phyloP scores from a whole-genome alignment of 2,888 invertebrate species.

The Arge pagana region DNA sequence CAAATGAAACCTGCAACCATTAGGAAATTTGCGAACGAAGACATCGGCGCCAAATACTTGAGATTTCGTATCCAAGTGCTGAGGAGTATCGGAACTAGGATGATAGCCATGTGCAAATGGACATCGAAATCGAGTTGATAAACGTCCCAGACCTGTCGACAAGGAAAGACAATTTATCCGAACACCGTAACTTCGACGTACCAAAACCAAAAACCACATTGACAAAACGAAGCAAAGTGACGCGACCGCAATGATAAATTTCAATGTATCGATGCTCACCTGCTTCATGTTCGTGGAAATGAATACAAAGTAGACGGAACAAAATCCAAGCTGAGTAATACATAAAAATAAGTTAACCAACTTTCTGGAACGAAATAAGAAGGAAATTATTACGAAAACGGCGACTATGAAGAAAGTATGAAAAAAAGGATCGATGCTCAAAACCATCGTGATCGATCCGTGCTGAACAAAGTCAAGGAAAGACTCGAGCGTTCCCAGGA shows the following conservation, averaged over 20 bases:
- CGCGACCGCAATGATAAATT: no score
- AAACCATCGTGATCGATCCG: no score
- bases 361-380: constrained; percentile 47
- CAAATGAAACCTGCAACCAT: constrained; percentile 75
- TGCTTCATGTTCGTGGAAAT: constrained; percentile 84
- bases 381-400: constrained; percentile 1
- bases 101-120: constrained; percentile 74
- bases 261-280: constrained; percentile 58
- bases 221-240: not conserved
- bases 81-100: constrained; percentile 73
- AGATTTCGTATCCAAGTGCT: constrained; percentile 78
- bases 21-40: constrained; percentile 77
- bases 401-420: not conserved
- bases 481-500: no score
- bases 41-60: constrained; percentile 77
- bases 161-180: constrained; percentile 7
- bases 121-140: constrained; percentile 68
- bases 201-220: no score
- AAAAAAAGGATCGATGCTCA: no score
- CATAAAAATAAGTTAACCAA: constrained; percentile 86
- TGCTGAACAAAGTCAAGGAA: no score
- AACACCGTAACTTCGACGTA: no score
- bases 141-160: constrained; percentile 67
- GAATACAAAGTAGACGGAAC: constrained; percentile 96
- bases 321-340: constrained; percentile 96